A percentile compares a stretch with the other conserved stretches of the same genome.
Conservation (phyloP, 2,888 invertebrate species). For the Sipha maydis region DNA sequence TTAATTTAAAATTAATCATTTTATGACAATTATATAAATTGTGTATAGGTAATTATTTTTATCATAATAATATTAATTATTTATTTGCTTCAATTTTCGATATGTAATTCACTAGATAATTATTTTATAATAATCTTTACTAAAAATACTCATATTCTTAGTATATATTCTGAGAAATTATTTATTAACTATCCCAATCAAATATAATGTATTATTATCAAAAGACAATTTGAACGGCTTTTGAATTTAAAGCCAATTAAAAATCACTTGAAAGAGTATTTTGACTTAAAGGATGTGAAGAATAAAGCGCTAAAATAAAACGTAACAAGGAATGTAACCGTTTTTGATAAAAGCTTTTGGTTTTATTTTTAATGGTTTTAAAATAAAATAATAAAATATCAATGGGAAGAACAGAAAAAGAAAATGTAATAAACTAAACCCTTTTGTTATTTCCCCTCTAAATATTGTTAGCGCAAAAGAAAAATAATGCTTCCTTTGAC, state of each 20-base stretch:
- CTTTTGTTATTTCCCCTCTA: constrained; percentile 14
- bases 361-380: constrained; percentile 3
- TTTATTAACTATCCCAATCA: background rate
- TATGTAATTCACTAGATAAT: too few species aligned
- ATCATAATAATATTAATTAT: too few species aligned
- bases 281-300: background rate
- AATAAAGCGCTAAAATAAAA: constrained; percentile 25
- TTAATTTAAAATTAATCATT: too few species aligned
- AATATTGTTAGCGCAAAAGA: background rate
- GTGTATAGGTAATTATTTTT: too few species aligned
- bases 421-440: constrained; percentile 30
- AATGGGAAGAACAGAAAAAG: constrained; percentile 2
- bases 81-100: too few species aligned
- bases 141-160: too few species aligned
- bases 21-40: too few species aligned
- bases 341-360: constrained; percentile 31
- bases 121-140: too few species aligned
- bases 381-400: constrained; percentile 4
- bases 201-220: background rate
- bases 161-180: background rate
- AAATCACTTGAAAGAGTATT: background rate
- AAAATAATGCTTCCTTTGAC: constrained; percentile 19
- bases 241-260: constrained; percentile 40
- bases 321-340: background rate
- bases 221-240: background rate